Conservation (phyloP, 2,888 invertebrate genomes). For the Oscheius sp. region DNA sequence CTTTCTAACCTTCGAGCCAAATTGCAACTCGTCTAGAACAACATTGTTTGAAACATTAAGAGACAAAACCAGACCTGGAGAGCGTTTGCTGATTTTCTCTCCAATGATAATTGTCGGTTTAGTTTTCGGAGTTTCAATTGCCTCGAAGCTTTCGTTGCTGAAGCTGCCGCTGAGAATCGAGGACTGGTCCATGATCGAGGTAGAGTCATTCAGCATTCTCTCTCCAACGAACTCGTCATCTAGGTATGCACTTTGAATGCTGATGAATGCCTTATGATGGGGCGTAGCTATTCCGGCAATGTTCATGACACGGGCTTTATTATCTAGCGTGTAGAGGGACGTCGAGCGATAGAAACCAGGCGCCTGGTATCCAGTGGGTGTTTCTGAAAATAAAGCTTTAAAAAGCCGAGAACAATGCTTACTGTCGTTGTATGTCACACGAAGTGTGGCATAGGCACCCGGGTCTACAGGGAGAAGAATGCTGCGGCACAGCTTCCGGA, state of each 20-base stretch:
- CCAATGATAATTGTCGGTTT: too few relatives aligned
- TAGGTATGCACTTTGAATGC: constrained; percentile 13
- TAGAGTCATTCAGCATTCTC: neutral
- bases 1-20: too few relatives aligned
- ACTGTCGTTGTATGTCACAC: constrained; percentile 31
- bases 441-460: constrained; percentile 34
- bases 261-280: constrained; percentile 14
- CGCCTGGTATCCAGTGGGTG: constrained; percentile 16
- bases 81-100: too few relatives aligned
- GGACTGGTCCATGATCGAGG: too few relatives aligned
- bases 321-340: constrained; percentile 18
- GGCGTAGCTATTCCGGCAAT: constrained; percentile 7
- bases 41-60: too few relatives aligned
- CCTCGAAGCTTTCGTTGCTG: too few relatives aligned
- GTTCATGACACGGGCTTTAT: neutral
- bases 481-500: constrained; percentile 35
- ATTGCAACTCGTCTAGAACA: too few relatives aligned
- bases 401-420: neutral
- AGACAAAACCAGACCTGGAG: too few relatives aligned
- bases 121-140: too few relatives aligned
- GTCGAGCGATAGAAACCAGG: constrained; percentile 17
- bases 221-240: constrained; percentile 15
- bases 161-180: too few relatives aligned
- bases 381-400: constrained; percentile 4
- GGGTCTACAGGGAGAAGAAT: constrained; percentile 27